Base-by-base conservation (phyloP, 2,113 vertebrate species). In the Todiramphus chloris region DNA sequence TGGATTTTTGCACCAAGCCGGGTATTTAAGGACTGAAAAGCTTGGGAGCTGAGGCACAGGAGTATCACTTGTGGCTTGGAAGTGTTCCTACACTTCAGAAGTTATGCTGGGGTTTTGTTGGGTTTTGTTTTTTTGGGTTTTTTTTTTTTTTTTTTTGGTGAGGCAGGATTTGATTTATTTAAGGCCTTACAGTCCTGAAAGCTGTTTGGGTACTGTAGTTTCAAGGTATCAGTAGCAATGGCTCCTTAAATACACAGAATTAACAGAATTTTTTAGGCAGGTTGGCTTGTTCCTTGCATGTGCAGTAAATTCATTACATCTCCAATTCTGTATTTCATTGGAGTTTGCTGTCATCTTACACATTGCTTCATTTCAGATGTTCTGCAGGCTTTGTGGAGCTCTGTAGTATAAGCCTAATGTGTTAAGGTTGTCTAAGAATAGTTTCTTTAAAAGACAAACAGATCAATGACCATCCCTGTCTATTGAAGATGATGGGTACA, bases 301-400 rank as follows among this genome's bases (percentile, higher is more conserved):
- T 41, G 44, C n/a, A 89, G 25, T 66, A 25, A 84, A 55, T 13
- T 86, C 19, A 20, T 37, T 55, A 21, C 7, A 77, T 55, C 28
- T 51, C 46, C 46, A 85, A 2, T 37, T 62, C 58, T 21, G 0
- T 25, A 33, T 66, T 72, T 76, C 51, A 33, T 39, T 68, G 39
- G 39, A 87, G 21, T 73, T 14, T 12, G 33, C 72, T 53, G 19
- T 28, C 21, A 67, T 28, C 67, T 31, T n/a, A 56, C 51, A n/a
- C 7, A 6, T 4, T 56, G 60, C 64, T 92, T 93, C 63, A 81
- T 95, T 93, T 95, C 88, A 81, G 55, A 56, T 69, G 23, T 27
- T 46, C 39, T 67, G 76, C 43, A 85, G 77, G 18, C 56, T 63
- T 74, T 2, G 3, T 67, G 75, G 60, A 86, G 39, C 85, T 72